Evolutionary conservation across 2,113 vertebrate species (phyloP).

Genomic region (Marmota flaviventris): DNA sequence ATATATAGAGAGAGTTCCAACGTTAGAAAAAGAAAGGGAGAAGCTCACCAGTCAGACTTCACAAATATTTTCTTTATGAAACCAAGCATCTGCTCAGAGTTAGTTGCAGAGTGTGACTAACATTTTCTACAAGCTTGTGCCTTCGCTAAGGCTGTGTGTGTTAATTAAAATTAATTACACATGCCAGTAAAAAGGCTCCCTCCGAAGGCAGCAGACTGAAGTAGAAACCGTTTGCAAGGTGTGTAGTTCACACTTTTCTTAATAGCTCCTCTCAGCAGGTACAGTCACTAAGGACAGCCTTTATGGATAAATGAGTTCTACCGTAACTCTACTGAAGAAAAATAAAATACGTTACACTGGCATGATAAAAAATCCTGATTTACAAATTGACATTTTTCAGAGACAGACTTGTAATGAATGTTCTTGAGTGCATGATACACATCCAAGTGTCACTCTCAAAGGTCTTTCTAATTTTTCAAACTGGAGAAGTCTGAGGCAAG

Average conservation of each 20-base stretch:
- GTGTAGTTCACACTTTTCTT: conserved; percentile 51
- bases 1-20: conserved; percentile 57
- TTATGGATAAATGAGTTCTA: conserved; percentile 17
- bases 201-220: conserved; percentile 59
- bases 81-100: conserved; percentile 85
- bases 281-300: conserved; percentile 50
- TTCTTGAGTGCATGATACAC: not conserved
- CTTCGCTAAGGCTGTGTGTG: conserved; percentile 74
- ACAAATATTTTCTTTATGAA: conserved; percentile 84
- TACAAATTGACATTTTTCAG: conserved; percentile 28
- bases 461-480: not conserved
- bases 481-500: not conserved
- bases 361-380: conserved; percentile 19
- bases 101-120: conserved; percentile 84
- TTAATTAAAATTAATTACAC: conserved; percentile 87
- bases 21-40: conserved; percentile 17
- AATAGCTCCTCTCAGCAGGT: conserved; percentile 58
- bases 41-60: conserved; percentile 37
- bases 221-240: conserved; percentile 45
- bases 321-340: conserved; percentile 56
- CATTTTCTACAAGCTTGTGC: conserved; percentile 82
- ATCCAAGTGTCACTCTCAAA: not conserved
- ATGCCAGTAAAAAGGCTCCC: conserved; percentile 65
- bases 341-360: conserved; percentile 51
- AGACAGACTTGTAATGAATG: conserved; percentile 36